Evolutionary conservation across 2,113 vertebrate species (phyloP).

Genomic region (Crotalus horridus): DNA sequence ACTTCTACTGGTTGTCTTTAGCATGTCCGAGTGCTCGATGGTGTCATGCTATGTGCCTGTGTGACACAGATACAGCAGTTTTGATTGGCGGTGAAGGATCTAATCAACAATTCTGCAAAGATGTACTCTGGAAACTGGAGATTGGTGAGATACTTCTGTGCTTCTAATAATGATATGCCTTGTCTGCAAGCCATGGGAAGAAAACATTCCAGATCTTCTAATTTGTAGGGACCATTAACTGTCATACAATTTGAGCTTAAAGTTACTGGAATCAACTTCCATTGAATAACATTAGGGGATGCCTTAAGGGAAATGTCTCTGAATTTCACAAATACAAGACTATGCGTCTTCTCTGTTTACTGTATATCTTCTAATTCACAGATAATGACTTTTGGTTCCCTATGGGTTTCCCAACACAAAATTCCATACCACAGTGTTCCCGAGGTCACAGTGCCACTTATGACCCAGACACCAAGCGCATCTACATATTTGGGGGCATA

Average conservation of each 20-base stretch:
- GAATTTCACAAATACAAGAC: not conserved
- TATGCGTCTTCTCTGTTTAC: not conserved
- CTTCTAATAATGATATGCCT: not conserved
- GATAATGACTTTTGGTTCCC: slow-evolving; percentile 85
- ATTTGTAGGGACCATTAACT: not conserved
- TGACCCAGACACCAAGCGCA: slow-evolving; percentile 78
- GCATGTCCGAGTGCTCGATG: slow-evolving; percentile 77
- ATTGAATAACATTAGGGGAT: not conserved
- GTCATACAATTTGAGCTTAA: not conserved
- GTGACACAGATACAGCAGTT: slow-evolving; percentile 77
- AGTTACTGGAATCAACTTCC: not conserved
- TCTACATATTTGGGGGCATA: slow-evolving; percentile 83
- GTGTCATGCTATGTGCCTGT: slow-evolving; percentile 83
- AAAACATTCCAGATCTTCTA: not conserved
- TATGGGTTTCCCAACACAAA: slow-evolving; percentile 66
- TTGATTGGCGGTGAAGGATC: slow-evolving; percentile 80
- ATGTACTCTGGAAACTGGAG: slow-evolving; percentile 85
- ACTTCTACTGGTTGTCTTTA: slow-evolving; percentile 37
- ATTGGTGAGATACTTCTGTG: slow-evolving; percentile 65
- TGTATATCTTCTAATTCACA: slow-evolving; percentile 42
- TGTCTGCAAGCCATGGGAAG: not conserved
- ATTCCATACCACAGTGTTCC: slow-evolving; percentile 58
- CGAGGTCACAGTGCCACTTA: slow-evolving; percentile 82
- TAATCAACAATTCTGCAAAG: slow-evolving; percentile 69
- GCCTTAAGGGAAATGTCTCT: not conserved